Evolutionary conservation across 2,113 vertebrate genomes (phyloP).

Genomic region (Nymphicus hollandicus): DNA sequence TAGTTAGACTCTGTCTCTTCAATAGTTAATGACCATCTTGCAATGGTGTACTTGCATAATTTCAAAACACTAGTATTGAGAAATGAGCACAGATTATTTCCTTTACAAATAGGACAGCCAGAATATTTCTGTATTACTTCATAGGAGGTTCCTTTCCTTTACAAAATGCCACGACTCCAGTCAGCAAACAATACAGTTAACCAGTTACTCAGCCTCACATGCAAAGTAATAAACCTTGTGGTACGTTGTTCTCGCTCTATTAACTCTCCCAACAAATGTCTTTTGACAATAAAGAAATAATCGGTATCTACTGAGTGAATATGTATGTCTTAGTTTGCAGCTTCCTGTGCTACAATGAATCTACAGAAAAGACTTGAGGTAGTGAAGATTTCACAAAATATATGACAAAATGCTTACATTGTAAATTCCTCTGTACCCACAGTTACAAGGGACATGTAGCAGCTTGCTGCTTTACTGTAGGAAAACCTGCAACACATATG

Average conservation of each 20-base stretch:
- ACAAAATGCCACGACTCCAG: neutral
- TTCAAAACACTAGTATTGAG: neutral
- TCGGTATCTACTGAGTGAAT: neutral
- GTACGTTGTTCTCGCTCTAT: neutral
- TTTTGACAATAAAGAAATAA: neutral
- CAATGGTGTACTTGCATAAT: neutral
- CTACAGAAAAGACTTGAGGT: neutral
- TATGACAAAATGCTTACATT: neutral
- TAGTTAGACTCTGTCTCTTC: neutral
- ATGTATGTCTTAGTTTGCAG: neutral
- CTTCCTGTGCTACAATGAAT: neutral
- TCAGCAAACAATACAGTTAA: conserved; percentile 24
- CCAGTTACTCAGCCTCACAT: neutral
- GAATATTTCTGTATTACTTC: conserved; percentile 10
- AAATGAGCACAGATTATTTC: conserved; percentile 25
- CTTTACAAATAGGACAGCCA: neutral
- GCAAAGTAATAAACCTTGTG: conserved; percentile 3
- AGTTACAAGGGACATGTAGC: neutral
- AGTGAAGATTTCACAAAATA: neutral
- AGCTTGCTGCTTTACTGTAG: neutral
- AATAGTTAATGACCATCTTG: neutral
- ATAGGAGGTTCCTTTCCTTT: neutral
- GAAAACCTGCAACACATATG: neutral
- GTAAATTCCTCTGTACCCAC: conserved; percentile 18
- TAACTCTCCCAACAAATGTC: neutral